These are phyloP conservation scores for Vicugna pacos DNA, from an alignment of 2,113 vertebrate species.

Conservation along the genomic window DNA sequence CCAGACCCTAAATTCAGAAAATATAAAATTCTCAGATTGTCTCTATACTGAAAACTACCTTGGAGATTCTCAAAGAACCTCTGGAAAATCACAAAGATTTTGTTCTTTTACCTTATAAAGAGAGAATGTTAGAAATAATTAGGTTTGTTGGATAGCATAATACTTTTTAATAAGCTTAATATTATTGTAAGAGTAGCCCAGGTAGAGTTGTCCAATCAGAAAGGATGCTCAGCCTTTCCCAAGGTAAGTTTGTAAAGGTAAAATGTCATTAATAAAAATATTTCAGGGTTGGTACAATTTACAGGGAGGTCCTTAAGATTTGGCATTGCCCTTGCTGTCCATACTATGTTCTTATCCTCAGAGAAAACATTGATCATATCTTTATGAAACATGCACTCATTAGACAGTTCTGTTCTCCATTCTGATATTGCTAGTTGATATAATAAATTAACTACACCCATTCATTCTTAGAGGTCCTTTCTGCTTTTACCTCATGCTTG, in stretches of 20 bases:
- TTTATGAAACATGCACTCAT: background rate
- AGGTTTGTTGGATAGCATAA: background rate
- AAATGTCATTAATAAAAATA: constrained; percentile 7
- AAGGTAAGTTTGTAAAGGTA: background rate
- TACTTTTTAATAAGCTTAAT: background rate
- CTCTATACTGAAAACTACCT: background rate
- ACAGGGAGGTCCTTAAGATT: background rate
- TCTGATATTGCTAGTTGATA: background rate
- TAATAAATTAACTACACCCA: background rate
- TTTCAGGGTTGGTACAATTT: background rate
- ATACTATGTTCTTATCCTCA: background rate
- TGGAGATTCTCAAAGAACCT: background rate
- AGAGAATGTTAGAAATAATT: background rate
- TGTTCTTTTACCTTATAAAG: background rate
- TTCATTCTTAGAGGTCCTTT: background rate
- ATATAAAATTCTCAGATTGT: background rate
- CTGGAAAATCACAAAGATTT: constrained; percentile 10
- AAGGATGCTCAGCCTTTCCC: background rate
- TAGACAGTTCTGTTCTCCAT: background rate
- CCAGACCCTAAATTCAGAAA: background rate
- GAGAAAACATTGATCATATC: background rate
- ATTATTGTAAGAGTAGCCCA: background rate
- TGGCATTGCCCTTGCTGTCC: background rate
- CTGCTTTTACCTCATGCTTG: background rate
- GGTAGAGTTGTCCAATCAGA: background rate